Evolutionary conservation across 2,888 invertebrate genomes (phyloP), one percentile per base, ranked within the genome.

Genomic region (Chloromyia formosa): DNA sequence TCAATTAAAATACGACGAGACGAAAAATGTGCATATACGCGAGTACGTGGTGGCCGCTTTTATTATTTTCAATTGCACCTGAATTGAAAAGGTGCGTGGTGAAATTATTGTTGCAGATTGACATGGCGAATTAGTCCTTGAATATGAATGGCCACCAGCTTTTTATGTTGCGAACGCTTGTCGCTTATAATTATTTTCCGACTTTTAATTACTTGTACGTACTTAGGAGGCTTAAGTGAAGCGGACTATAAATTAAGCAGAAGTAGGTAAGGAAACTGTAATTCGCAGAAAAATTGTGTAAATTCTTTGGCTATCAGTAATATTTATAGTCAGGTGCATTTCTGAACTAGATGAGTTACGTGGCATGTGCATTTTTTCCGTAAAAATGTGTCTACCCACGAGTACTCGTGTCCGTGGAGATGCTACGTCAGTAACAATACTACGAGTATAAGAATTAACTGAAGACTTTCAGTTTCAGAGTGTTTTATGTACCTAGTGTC

Each of bases 41-140:
- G 12, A 2, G 7, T 35, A 35, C 27, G 27, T 35, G 12, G 1
- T 12, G 7, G 12, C 5, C 12, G 49, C 49, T 12, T 12, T n/a
- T 49, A 5, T 42, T 12, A n/a, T 60, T 60, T 60, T 22, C 60
- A 60, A 60, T 23, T 60, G 60, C 60, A 60, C 60, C 60, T 60
- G 60, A 60, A 60, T 23, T 60, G 60, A 60, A 60, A 56, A 60
- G 60, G 60, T 60, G 60, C 60, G 60, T 23, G 27, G 60, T 60
- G 60, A 60, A 60, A 60, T 60, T 60, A 60, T 23, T 23, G 27
- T 18, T 60, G 60, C 60, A 60, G 60, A 60, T 60, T 60, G 60
- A 60, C 60, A 60, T n/a, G 14, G 27, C 23, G 23, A 60, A 60
- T 60, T 60, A 60, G 60, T 60, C 60, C 60, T 60, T 60, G 60